Percentiles rank a stretch among this genome's conserved stretches.
phyloP scores from a whole-genome alignment of 1,140 invertebrate species.

The Drosophila virilis region DNA sequence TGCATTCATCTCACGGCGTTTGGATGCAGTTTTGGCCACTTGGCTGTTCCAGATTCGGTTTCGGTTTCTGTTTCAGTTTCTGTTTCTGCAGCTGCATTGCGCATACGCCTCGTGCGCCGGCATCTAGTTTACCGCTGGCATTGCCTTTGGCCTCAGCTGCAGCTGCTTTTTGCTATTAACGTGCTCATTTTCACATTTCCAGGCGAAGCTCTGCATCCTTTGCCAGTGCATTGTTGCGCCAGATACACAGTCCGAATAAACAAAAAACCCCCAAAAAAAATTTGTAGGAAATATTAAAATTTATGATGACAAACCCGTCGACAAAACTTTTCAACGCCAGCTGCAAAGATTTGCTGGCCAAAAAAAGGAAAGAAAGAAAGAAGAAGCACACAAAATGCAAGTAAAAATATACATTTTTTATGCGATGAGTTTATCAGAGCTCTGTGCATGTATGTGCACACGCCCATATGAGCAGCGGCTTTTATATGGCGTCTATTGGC shows the following conservation, averaged over 20 bases:
- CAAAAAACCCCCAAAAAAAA: constrained; percentile 15
- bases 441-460: constrained; percentile 20
- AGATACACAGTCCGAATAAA: constrained; percentile 12
- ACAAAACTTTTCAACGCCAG: constrained; percentile 73
- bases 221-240: constrained; percentile 4
- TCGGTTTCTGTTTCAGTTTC: constrained; percentile 17
- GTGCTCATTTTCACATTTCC: constrained; percentile 72
- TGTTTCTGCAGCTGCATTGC: constrained; percentile 51
- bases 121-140: constrained; percentile 6
- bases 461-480: constrained; percentile 12
- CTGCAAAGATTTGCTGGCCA: constrained; percentile 69
- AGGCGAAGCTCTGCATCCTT: constrained; percentile 3
- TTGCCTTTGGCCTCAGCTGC: constrained; percentile 11
- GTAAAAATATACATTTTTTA: constrained; percentile 68
- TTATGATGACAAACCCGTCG: constrained; percentile 74
- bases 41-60: not conserved
- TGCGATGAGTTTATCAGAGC: constrained; percentile 40
- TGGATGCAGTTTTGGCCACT: constrained; percentile 27
- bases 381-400: constrained; percentile 46
- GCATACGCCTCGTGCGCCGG: constrained; percentile 61
- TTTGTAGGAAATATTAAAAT: constrained; percentile 61
- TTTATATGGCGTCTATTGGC: constrained; percentile 4
- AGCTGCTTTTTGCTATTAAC: constrained; percentile 56
- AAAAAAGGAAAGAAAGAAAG: constrained; percentile 11
- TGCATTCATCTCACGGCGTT: constrained; percentile 46